Percentiles rank a stretch among this genome's conserved stretches.
These are phyloP conservation scores for Seira musarum DNA, from an alignment of 2,888 invertebrate genomes.

Conservation along the genomic window DNA sequence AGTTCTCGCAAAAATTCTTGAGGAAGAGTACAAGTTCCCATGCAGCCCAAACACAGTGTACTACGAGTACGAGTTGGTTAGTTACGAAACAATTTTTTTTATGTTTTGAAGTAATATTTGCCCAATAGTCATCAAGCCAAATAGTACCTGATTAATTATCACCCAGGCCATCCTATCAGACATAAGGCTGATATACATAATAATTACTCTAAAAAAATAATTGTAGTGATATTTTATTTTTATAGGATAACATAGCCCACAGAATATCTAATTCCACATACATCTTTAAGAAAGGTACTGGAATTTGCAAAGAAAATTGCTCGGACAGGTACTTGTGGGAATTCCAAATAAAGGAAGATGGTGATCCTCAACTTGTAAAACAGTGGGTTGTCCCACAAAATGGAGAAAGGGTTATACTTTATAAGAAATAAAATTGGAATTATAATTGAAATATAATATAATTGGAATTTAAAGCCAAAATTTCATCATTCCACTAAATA, in stretches of 20 bases:
- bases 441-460: too few species aligned
- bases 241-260: slow-evolving; percentile 47
- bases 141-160: too few species aligned
- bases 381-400: slow-evolving; percentile 50
- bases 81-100: too few species aligned
- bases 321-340: slow-evolving; percentile 49
- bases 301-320: slow-evolving; percentile 37
- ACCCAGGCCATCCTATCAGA: too few species aligned
- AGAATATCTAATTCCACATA: slow-evolving; percentile 37
- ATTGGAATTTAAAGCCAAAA: too few species aligned
- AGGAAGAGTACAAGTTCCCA: slow-evolving; percentile 17
- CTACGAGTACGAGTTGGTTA: slow-evolving; percentile 56
- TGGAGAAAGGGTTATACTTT: slow-evolving; percentile 37
- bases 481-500: too few species aligned
- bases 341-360: slow-evolving; percentile 32
- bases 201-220: too few species aligned
- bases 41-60: slow-evolving; percentile 56
- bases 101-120: too few species aligned
- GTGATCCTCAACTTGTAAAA: slow-evolving; percentile 30
- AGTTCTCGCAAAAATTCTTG: background rate
- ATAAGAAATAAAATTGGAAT: too few species aligned
- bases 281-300: slow-evolving; percentile 42
- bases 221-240: too few species aligned
- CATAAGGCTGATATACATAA: too few species aligned
- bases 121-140: too few species aligned